Base-by-base conservation (phyloP, 2,113 vertebrate species). In the Collichthys lucidus region DNA sequence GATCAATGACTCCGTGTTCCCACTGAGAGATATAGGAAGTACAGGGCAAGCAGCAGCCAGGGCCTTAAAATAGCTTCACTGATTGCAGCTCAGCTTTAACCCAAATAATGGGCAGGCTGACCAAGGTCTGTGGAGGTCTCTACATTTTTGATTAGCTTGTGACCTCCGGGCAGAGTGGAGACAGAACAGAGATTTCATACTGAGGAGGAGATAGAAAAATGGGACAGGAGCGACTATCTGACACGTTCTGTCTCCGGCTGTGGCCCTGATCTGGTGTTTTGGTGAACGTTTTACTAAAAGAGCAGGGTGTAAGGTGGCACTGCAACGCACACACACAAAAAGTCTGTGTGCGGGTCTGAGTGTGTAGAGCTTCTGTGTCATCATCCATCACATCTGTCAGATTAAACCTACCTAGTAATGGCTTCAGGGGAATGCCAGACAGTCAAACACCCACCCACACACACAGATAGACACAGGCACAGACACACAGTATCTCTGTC, bases 1-100 rank as follows among this genome's bases (percentile, higher is more conserved):
- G 90, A 95, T 94, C 93, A 93, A 92, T 93, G 92, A 85, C 85
- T 87, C 67, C 0, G 14, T 74, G 87, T 82, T 92, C 86, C 92
- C 87, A 68, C 79, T 60, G 84, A 89, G 87, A 84, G 81, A 75
- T 74, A 89, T 72, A 86, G 87, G 87, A 88, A 88, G 89, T 83
- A 87, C 80, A 88, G 76, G 85, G 83, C 79, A 59, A 80, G 79
- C 79, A 71, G 83, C 77, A 87, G 85, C 73, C 87, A 2, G 87
- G 35, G 44, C 22, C 87, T 86, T 85, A 86, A 91, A 93, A 93
- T 91, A 93, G 90, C 83, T 88, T 44, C 78, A 24, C 66, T 68
- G 75, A 83, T 69, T 82, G 83, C 76, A 81, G 86, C 86, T 88
- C 82, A 47, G 85, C 85, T 89, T 89, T 91, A 93, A 90, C 88